Evolutionary conservation across 2,797 vertebrate species (phyloP).

Genomic region (Sebastes itinus): DNA sequence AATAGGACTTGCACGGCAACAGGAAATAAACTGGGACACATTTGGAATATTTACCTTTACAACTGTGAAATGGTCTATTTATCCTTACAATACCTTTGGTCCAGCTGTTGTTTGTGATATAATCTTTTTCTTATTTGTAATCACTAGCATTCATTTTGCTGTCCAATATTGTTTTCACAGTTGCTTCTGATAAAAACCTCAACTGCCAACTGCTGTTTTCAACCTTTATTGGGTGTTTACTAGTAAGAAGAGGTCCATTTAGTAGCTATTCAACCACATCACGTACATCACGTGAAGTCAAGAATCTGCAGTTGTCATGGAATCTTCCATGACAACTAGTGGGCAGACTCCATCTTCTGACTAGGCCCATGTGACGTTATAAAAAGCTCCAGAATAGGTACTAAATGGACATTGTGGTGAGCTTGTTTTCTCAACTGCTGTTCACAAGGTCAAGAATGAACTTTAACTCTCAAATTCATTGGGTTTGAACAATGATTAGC

Average conservation of each 20-base stretch:
- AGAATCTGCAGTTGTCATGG: background rate
- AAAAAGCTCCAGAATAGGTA: background rate
- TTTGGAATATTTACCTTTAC: background rate
- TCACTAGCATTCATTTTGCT: background rate
- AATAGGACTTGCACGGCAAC: too few species aligned
- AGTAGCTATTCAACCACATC: background rate
- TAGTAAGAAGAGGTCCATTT: background rate
- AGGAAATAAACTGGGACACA: background rate
- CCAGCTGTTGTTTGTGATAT: background rate
- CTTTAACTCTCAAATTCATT: background rate
- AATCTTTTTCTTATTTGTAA: background rate
- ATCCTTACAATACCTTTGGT: background rate
- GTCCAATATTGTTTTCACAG: background rate
- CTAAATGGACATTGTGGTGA: too few species aligned
- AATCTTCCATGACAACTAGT: background rate
- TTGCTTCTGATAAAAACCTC: background rate
- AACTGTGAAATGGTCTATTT: background rate
- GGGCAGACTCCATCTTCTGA: background rate
- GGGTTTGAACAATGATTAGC: background rate
- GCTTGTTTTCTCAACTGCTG: background rate
- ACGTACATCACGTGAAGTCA: background rate
- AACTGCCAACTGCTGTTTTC: background rate
- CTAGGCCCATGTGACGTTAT: background rate
- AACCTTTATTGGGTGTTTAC: background rate
- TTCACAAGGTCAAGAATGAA: background rate